Evolutionary conservation across 2,113 vertebrate species (phyloP).

Genomic region (Prunella himalayana): DNA sequence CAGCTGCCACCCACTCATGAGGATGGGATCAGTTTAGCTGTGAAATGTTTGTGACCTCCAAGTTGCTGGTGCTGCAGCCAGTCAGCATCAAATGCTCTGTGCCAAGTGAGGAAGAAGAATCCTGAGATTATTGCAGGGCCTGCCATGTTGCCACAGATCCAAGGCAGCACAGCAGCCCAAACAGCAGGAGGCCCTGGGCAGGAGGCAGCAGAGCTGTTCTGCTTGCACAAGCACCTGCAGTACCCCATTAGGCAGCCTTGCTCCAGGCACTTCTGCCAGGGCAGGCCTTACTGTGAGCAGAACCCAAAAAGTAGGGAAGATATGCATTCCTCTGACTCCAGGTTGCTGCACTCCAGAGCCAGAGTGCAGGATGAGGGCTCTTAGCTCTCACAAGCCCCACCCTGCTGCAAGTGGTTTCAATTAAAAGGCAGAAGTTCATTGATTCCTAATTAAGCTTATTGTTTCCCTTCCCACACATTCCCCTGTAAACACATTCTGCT

Average conservation of each 20-base stretch:
- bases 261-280: neutral
- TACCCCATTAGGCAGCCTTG: neutral
- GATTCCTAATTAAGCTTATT: conserved; percentile 64
- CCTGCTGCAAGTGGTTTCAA: conserved; percentile 2
- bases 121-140: neutral
- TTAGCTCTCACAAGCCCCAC: neutral
- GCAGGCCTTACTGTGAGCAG: neutral
- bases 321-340: neutral
- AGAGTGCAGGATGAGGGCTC: neutral
- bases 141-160: neutral
- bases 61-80: neutral
- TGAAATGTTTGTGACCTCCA: neutral
- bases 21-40: neutral
- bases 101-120: neutral
- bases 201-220: neutral
- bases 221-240: neutral
- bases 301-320: neutral
- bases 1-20: neutral
- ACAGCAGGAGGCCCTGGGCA: neutral
- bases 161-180: neutral
- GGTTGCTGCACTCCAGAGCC: neutral
- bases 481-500: conserved; percentile 3
- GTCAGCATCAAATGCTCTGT: neutral
- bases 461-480: conserved; percentile 22
- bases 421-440: conserved; percentile 60